Evolutionary conservation across 1,140 invertebrate species (phyloP).

Genomic region (Calliphora vicina): DNA sequence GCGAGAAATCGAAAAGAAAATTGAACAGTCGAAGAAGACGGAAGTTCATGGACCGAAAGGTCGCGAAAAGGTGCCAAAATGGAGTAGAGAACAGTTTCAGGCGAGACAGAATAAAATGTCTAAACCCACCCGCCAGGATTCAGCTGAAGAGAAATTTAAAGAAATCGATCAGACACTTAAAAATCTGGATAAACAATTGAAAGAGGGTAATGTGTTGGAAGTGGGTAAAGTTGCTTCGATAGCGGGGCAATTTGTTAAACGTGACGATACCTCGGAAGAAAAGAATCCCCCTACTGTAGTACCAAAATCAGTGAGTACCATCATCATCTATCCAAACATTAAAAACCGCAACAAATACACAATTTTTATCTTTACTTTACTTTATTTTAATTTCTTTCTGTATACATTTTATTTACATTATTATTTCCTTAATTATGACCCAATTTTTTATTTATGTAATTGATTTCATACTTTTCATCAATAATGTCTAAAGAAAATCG

Average conservation of each 20-base stretch:
- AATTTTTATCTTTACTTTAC: neutral
- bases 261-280: slow-evolving; percentile 68
- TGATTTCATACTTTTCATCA: neutral
- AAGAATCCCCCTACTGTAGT: slow-evolving; percentile 60
- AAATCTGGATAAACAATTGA: slow-evolving; percentile 80
- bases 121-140: slow-evolving; percentile 69
- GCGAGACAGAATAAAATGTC: slow-evolving; percentile 81
- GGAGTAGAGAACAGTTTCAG: slow-evolving; percentile 87
- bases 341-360: slow-evolving; percentile 39
- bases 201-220: slow-evolving; percentile 78
- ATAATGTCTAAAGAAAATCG: neutral
- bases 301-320: slow-evolving; percentile 71
- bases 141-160: slow-evolving; percentile 68
- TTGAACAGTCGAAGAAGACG: slow-evolving; percentile 77
- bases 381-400: slow-evolving; percentile 37
- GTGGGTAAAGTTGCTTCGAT: slow-evolving; percentile 84
- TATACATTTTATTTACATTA: slow-evolving; percentile 39
- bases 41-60: slow-evolving; percentile 70
- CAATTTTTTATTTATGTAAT: neutral
- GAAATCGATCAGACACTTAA: slow-evolving; percentile 85
- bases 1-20: slow-evolving; percentile 89
- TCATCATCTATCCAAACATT: slow-evolving; percentile 35
- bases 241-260: slow-evolving; percentile 80
- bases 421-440: neutral
- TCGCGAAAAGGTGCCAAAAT: slow-evolving; percentile 86